A percentile compares a stretch with the other conserved stretches of the same genome.
Conservation (phyloP, 1,140 invertebrate genomes). For the Pararge aegeria region DNA sequence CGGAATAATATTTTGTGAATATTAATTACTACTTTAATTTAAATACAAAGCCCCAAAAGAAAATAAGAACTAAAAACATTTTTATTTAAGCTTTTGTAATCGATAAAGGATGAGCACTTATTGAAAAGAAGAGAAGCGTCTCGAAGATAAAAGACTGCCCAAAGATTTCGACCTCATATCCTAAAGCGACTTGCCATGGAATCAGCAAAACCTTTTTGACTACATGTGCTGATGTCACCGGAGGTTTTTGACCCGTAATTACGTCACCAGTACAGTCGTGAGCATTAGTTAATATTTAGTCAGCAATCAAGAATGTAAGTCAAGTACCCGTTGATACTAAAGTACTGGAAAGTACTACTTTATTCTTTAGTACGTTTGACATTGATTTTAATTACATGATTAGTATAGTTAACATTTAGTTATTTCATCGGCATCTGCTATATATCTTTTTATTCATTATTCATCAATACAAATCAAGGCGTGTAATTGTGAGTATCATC, state of each 20-base stretch:
- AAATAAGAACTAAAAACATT: not conserved
- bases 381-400: not conserved
- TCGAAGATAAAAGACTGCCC: slow-evolving; percentile 22
- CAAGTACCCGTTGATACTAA: slow-evolving; percentile 2
- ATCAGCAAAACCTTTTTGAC: slow-evolving; percentile 22
- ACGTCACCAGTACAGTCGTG: slow-evolving; percentile 28
- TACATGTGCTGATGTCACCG: slow-evolving; percentile 24
- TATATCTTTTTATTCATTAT: too few relatives aligned
- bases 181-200: slow-evolving; percentile 25
- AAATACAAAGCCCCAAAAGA: slow-evolving; percentile 1
- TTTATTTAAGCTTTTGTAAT: slow-evolving; percentile 6
- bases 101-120: slow-evolving; percentile 16
- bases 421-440: not conserved
- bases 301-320: not conserved
- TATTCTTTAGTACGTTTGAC: not conserved
- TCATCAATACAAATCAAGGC: too few relatives aligned
- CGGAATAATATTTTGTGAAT: too few relatives aligned
- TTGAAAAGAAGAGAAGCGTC: slow-evolving; percentile 4
- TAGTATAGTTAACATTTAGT: not conserved
- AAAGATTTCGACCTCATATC: slow-evolving; percentile 27
- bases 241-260: slow-evolving; percentile 23
- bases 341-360: not conserved
- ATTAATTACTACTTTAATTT: not conserved
- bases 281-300: slow-evolving; percentile 18
- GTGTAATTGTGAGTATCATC: too few relatives aligned